Evolutionary conservation across 1,140 invertebrate genomes (phyloP).

Genomic region (Caenorhabditis briggsae): DNA sequence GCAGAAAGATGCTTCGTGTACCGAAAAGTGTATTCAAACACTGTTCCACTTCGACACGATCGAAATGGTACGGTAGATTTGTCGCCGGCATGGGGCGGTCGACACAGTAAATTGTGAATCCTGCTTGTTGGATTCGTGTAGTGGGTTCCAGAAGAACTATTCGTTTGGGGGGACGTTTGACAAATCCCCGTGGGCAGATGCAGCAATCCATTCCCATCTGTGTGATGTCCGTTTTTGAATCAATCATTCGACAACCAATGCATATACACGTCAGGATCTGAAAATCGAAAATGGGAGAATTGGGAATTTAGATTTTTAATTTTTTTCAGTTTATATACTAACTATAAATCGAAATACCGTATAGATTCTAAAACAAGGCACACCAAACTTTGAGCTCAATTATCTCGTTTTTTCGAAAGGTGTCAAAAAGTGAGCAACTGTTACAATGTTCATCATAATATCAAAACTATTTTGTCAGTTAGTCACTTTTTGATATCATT

Average conservation of each 20-base stretch:
- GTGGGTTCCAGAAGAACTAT: slow-evolving; percentile 31
- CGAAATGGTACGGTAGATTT: slow-evolving; percentile 28
- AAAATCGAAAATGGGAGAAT: no score
- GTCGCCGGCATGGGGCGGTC: slow-evolving; percentile 31
- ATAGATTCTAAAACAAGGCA: no score
- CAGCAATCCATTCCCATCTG: background rate
- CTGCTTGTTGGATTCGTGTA: slow-evolving; percentile 23
- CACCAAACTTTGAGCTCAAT: no score
- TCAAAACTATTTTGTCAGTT: no score
- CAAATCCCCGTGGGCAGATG: slow-evolving; percentile 14
- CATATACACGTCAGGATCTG: background rate
- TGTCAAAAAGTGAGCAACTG: no score
- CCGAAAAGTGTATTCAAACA: slow-evolving; percentile 42
- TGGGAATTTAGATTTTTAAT: no score
- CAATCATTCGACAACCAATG: background rate
- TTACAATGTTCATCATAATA: no score
- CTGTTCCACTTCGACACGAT: background rate
- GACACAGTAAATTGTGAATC: slow-evolving; percentile 44
- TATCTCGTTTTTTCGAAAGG: no score
- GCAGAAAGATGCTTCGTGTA: slow-evolving; percentile 8
- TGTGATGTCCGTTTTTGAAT: background rate
- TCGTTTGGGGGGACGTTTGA: background rate
- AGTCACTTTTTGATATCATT: no score
- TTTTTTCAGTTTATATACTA: background rate
- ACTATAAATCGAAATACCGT: no score